Evolutionary conservation across 2,888 invertebrate genomes (phyloP).

Genomic region (Heliconius ethilla): DNA sequence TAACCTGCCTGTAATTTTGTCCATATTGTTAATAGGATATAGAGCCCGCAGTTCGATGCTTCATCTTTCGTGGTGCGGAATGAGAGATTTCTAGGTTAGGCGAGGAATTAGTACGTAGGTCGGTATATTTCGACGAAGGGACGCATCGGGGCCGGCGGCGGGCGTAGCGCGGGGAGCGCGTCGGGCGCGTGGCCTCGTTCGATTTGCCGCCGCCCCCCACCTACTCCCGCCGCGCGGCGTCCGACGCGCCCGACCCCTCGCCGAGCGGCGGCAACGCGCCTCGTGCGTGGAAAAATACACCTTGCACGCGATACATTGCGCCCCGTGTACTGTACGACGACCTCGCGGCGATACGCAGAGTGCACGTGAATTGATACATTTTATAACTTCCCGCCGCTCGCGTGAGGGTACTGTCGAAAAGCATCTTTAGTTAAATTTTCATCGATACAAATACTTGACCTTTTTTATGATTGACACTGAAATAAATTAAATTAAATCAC

Average conservation of each 20-base stretch:
- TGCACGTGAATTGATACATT: conserved; percentile 49
- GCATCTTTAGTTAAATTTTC: conserved; percentile 57
- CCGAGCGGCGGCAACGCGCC: conserved; percentile 68
- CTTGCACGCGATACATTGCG: conserved; percentile 63
- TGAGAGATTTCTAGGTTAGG: conserved; percentile 80
- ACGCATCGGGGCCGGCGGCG: conserved; percentile 61
- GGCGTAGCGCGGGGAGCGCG: conserved; percentile 46
- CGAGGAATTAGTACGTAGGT: conserved; percentile 74
- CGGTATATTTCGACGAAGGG: conserved; percentile 74
- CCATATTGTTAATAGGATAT: conserved; percentile 76
- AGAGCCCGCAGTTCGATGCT: conserved; percentile 72
- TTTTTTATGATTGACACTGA: conserved; percentile 61
- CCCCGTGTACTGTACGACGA: conserved; percentile 50
- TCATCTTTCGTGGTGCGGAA: conserved; percentile 74
- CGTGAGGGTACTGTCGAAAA: conserved; percentile 54
- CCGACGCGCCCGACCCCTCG: conserved; percentile 58
- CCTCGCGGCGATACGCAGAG: conserved; percentile 55
- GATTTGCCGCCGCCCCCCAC: conserved; percentile 65
- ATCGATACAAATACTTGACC: conserved; percentile 42
- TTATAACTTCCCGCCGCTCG: conserved; percentile 54
- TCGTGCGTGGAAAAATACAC: conserved; percentile 67
- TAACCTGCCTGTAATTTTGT: conserved; percentile 76
- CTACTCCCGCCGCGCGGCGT: conserved; percentile 47
- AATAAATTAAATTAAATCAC: conserved; percentile 63
- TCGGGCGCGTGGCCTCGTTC: conserved; percentile 76